Base-by-base conservation (phyloP, 2,797 vertebrate genomes). In the Protosalanx chinensis region DNA sequence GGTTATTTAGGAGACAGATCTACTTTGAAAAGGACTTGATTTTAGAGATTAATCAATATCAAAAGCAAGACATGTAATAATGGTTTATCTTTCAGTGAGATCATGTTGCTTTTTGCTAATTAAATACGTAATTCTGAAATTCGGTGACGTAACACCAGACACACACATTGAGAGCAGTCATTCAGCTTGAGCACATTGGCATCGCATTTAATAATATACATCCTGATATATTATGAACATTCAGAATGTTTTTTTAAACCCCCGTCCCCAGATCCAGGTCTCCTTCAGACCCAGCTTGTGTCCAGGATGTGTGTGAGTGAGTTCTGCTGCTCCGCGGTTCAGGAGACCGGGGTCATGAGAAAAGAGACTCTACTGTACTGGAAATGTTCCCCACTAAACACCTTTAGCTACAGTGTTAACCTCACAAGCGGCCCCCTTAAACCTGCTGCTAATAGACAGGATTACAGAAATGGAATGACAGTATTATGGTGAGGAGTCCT, bases 401-500 rank as follows among this genome's bases (percentile, higher is more conserved):
- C 83, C 85, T 82, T 86, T 82, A 77, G 77, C 72, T 72, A 63
- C 83, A 74, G 72, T 79, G 83, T 84, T 89, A 86, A 78, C 80
- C 75, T 81, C 82, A 86, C 78, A 88, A 84, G 78, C 67, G 79
- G 82, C 87, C 84, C 85, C 46, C 75, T 87, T 85, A 91, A 90
- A 92, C 84, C 88, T 90, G 82, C 78, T 66, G 81, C 90, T 92
- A 93, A 92, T 89, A 92, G 89, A 87, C 85, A 83, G 90, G 91
- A 93, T 93, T 93, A 93, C 87, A 86, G 76, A 89, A 84, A 70
- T 82, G 80, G 92, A 92, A 90, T 91, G 86, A 88, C 88, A 90
- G 88, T 89, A 91, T 91, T 91, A 89, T 86, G 76, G 86, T 87
- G 87, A 81, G 86, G 89, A 90, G 82, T 87, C 79, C 84, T 35